Evolutionary conservation across 2,113 vertebrate genomes (phyloP).

Genomic region (Pelusios castaneus): DNA sequence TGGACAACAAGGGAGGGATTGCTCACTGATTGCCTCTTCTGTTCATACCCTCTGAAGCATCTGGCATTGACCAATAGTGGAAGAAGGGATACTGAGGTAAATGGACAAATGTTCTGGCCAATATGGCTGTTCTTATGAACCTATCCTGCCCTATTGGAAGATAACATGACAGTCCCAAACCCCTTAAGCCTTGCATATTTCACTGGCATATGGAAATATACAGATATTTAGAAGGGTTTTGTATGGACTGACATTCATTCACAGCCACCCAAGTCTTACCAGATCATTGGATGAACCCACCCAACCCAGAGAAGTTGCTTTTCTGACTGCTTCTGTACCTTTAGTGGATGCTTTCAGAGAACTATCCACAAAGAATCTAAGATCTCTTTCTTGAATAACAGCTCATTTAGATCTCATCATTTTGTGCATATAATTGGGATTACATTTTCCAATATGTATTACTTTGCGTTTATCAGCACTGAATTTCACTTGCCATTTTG

Average conservation of each 20-base stretch:
- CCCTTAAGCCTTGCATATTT: neutral
- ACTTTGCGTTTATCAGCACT: neutral
- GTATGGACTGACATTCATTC: neutral
- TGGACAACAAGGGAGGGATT: neutral
- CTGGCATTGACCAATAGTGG: too few relatives aligned
- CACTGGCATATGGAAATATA: fast-evolving
- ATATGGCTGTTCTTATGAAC: too few relatives aligned
- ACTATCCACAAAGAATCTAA: neutral
- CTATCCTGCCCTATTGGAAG: too few relatives aligned
- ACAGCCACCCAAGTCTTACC: neutral
- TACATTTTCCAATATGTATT: neutral
- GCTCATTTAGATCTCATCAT: neutral
- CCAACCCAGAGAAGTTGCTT: neutral
- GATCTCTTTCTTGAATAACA: neutral
- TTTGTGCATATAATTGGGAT: neutral
- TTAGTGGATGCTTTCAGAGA: neutral
- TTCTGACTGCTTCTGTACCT: neutral
- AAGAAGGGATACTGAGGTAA: neutral
- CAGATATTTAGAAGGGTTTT: neutral
- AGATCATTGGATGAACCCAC: neutral
- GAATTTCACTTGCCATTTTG: neutral
- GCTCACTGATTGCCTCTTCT: neutral
- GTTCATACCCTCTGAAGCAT: neutral
- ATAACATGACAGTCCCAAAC: neutral
- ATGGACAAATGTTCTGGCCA: neutral